These are phyloP conservation scores for Panurus biarmicus DNA, from an alignment of 2,113 vertebrate species.

Conservation along the genomic window DNA sequence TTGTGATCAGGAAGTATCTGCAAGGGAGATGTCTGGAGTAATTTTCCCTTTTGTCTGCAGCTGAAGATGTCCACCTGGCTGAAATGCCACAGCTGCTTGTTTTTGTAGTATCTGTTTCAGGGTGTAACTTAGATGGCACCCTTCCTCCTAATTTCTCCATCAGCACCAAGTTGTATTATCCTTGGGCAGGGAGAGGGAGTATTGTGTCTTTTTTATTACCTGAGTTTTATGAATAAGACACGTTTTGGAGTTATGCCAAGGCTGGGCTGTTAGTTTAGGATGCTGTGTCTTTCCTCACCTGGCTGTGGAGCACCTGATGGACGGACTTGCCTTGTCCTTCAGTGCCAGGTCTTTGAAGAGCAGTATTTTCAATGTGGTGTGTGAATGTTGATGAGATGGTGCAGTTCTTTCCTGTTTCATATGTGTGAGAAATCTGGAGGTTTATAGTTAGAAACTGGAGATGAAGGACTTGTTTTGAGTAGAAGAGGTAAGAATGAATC, in stretches of 20 bases:
- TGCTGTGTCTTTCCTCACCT: neutral
- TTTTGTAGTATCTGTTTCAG: neutral
- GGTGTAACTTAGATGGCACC: neutral
- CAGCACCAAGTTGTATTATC: neutral
- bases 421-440: neutral
- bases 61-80: conserved; percentile 41
- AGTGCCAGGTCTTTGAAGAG: neutral
- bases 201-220: neutral
- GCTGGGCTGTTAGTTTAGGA: neutral
- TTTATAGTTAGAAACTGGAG: neutral
- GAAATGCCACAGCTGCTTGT: conserved; percentile 34
- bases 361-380: neutral
- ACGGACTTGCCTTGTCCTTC: neutral
- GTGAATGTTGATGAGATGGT: accelerated
- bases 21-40: neutral
- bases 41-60: conserved; percentile 6
- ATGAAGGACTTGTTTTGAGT: neutral
- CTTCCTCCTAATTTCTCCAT: conserved; percentile 9
- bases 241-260: neutral
- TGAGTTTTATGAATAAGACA: neutral
- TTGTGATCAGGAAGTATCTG: conserved; percentile 18
- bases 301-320: neutral
- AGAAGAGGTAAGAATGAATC: neutral
- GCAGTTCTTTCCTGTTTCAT: neutral
- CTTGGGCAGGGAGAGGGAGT: neutral